A percentile compares a stretch with the other conserved stretches of the same genome.
Conservation (phyloP, 2,113 vertebrate species). For the Tamias sibiricus region DNA sequence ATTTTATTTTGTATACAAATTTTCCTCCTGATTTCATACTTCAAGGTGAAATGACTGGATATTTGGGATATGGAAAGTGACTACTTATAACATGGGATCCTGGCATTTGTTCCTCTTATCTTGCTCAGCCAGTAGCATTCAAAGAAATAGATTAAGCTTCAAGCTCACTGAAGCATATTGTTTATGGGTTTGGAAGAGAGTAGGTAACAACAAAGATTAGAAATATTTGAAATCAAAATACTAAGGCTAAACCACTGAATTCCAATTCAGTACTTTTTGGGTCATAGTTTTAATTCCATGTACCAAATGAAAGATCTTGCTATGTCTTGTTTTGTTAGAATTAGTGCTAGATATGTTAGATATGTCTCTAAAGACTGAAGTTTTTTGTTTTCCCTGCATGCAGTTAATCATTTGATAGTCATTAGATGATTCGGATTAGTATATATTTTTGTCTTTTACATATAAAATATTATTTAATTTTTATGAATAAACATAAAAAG, state of each 20-base stretch:
- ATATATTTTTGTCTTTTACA: background rate
- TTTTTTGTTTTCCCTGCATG: background rate
- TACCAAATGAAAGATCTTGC: background rate
- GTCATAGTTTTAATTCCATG: background rate
- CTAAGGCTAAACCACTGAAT: conserved; percentile 9
- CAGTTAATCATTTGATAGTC: conserved; percentile 4
- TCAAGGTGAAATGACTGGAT: conserved; percentile 36
- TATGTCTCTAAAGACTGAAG: background rate
- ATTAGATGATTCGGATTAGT: conserved; percentile 47
- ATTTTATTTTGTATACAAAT: conserved; percentile 30
- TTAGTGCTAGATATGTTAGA: background rate
- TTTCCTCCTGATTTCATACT: conserved; percentile 30
- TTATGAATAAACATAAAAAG: conserved; percentile 21
- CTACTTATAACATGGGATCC: background rate
- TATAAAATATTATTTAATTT: conserved; percentile 37
- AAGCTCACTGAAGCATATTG: conserved; percentile 26
- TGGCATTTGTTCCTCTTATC: conserved; percentile 1
- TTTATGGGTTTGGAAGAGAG: conserved; percentile 37
- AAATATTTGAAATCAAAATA: conserved; percentile 51
- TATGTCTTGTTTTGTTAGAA: conserved; percentile 19
- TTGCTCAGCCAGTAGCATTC: background rate
- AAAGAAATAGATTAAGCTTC: conserved; percentile 13
- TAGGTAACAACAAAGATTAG: conserved; percentile 19
- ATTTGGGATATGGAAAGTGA: background rate
- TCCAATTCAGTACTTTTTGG: conserved; percentile 14